Percentiles rank a stretch among this genome's conserved stretches.
These are phyloP conservation scores for Lathamus discolor DNA, from an alignment of 2,113 vertebrate genomes.

Conservation along the genomic window DNA sequence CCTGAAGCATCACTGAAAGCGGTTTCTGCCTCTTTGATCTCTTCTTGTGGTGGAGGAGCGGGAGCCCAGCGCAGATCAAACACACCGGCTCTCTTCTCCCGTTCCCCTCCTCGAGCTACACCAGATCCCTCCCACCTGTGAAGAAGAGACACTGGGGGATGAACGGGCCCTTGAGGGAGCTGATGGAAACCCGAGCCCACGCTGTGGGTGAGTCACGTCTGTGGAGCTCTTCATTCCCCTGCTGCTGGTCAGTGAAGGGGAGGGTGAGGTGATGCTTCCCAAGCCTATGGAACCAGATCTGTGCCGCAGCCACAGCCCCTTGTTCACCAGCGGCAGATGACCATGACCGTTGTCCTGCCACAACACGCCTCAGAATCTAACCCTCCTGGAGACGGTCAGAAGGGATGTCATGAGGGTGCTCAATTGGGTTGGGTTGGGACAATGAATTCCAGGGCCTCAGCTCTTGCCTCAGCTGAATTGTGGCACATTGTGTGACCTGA, in stretches of 20 bases:
- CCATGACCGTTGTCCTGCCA: no score
- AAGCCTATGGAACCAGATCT: no score
- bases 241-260: background rate
- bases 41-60: background rate
- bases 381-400: no score
- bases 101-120: background rate
- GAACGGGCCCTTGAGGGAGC: accelerated
- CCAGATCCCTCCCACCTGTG: background rate
- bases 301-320: background rate
- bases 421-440: no score
- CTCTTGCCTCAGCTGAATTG: no score
- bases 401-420: no score
- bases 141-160: background rate
- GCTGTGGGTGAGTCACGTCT: background rate
- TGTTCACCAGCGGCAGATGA: background rate
- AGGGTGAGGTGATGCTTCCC: background rate
- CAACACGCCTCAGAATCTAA: no score
- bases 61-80: background rate
- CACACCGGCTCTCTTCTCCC: background rate
- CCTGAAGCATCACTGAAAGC: background rate
- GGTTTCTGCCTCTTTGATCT: background rate
- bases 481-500: background rate
- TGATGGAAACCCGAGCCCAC: background rate
- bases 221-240: background rate
- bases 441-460: no score